Evolutionary conservation across 2,113 vertebrate species (phyloP), one percentile per base, ranked within the genome.

Genomic region (Cebus imitator): DNA sequence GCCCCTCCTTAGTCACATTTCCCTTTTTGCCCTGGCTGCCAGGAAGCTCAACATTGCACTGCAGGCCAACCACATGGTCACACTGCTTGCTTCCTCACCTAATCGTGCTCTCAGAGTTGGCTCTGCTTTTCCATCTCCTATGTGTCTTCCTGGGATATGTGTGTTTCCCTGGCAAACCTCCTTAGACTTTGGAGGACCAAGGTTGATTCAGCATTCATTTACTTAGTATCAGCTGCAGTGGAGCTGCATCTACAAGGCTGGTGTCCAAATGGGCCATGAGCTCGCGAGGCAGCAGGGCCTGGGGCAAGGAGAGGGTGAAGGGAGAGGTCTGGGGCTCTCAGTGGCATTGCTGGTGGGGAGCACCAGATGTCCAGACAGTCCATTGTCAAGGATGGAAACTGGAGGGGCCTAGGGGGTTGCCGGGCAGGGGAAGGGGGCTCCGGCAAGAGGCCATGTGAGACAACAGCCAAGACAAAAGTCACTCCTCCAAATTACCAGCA

Each of bases 211-310:
- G 0, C 35, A 45, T n/a, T 48, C 57, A 0, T 35, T 9, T 27
- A 21, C 48, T 30, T 18, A 2, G 20, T 8, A 4, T 1, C 4
- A 0, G 2, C 0, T 8, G 8, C 21, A 1, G 1, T 10, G 14
- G 18, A 50, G 25, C 58, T 0, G 1, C 45, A 8, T n/a, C 72
- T 8, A 43, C 5, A 11, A 73, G 13, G 52, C 68, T 4, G 27
- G 13, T 1, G 21, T 23, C 76, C 57, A 8, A 5, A 8, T 0
- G 18, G 81, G 84, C 64, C 48, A 13, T 0, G 2, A 8, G 79
- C 58, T 57, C 40, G 0, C 48, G 58, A 18, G 12, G 61, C 4
- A 40, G 27, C 18, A n/a, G 20, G 45, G 12, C 80, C 70, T 1
- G 40, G 37, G 32, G n/a, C 9, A 23, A 43, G 11, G 25, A 58